Base-by-base conservation (phyloP, 1,140 invertebrate species). In the Brachystomella parvula region DNA sequence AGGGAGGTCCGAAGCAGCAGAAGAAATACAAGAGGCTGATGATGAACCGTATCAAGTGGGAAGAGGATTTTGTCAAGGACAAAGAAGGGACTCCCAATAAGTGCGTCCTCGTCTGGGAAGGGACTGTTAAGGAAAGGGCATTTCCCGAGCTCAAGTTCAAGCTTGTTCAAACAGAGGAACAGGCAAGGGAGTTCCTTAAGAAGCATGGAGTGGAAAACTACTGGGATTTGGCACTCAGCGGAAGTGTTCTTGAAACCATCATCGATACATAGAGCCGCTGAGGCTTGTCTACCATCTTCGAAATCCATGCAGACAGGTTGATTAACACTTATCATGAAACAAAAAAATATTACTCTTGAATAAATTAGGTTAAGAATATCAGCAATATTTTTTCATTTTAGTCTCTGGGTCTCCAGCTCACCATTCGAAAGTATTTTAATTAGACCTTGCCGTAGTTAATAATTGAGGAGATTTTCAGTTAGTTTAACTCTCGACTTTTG, bases 131-230 rank as follows among this genome's bases (percentile, higher is more conserved):
- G 74, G 85, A 87, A 29, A 81, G 96, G 2, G 85, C 88, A 72
- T 99, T 98, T 77, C 87, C 87, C 1, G 94, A 98, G 63, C 86
- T 99, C 67, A 95, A 95, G 76, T 94, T 97, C 75, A 96, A 98
- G 81, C 83, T 89, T 17, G 92, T 90, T 74, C 93, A 94, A 0
- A 96, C 93, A 44, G 95, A 98, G 78, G 91, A 88, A 74, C 87
- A 94, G 80, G 96, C 94, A 0, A 80, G 96, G 1, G 96, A 99
- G 76, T 87, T 94, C 75, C 95, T 99, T 70, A 90, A 91, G 71
- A 98, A 96, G 74, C 87, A 92, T 77, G 87, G 87, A 47, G 94
- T 98, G 0, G 94, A 98, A 75, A 94, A 99, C 73, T 99, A 98
- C 77, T 99, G 96, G 96, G 96, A 99, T 80, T 80, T 96, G 57